A percentile compares a stretch with the other conserved stretches of the same genome.
These are phyloP conservation scores for Deilephila porcellus DNA, from an alignment of 2,888 invertebrate species.

Conservation along the genomic window DNA sequence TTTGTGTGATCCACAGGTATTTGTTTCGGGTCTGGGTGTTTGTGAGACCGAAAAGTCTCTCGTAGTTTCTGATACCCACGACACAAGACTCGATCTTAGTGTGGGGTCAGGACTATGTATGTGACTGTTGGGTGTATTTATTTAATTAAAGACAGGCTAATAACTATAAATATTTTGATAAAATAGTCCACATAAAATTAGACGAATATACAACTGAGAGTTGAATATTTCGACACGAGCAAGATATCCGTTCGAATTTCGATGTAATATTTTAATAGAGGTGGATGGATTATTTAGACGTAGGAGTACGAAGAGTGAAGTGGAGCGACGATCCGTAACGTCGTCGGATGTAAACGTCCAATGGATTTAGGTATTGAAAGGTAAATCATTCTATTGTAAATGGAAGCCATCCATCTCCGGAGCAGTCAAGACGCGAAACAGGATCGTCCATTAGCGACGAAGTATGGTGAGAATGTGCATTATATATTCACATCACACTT, in stretches of 20 bases:
- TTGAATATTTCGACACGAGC: neutral
- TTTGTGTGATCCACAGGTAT: too few species aligned
- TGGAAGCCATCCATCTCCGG: conserved; percentile 58
- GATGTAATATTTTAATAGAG: neutral
- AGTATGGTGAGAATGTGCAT: conserved; percentile 51
- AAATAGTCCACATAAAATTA: too few species aligned
- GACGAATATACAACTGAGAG: too few species aligned
- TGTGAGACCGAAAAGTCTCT: too few species aligned
- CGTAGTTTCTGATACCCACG: too few species aligned
- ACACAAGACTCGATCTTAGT: too few species aligned
- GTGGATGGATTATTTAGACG: neutral
- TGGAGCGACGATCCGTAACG: conserved; percentile 7
- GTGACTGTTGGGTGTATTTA: too few species aligned
- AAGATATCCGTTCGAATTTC: neutral
- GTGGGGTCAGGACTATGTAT: too few species aligned
- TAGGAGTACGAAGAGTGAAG: neutral
- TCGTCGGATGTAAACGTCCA: conserved; percentile 32
- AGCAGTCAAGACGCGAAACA: conserved; percentile 56
- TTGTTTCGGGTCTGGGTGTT: too few species aligned
- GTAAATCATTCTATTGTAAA: conserved; percentile 54
- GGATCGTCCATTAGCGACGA: conserved; percentile 57
- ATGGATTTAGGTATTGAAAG: conserved; percentile 32
- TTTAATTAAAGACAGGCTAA: too few species aligned
- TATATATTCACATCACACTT: conserved; percentile 46
- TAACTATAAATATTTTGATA: too few species aligned